phyloP scores from a whole-genome alignment of 2,888 invertebrate genomes.

The Pimpla rufipes region DNA sequence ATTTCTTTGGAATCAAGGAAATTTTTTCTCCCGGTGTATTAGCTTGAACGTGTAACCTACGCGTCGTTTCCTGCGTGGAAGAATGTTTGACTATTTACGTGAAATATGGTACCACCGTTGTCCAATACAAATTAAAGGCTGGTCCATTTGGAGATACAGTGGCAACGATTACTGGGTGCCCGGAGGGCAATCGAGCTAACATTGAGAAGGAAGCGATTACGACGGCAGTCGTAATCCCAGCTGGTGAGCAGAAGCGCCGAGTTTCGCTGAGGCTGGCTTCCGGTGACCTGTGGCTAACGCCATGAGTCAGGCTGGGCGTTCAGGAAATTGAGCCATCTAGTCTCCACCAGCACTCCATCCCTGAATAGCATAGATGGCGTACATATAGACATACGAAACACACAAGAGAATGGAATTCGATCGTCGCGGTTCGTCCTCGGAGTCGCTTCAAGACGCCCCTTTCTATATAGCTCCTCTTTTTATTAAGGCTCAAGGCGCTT shows the following conservation, averaged over 20 bases:
- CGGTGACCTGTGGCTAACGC: conserved; percentile 73
- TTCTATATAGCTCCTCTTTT: conserved; percentile 53
- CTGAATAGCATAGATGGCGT: conserved; percentile 41
- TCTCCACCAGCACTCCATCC: conserved; percentile 50
- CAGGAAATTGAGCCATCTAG: conserved; percentile 78
- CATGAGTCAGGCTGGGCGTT: conserved; percentile 70
- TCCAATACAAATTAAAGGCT: conserved; percentile 56
- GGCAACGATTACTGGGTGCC: conserved; percentile 46
- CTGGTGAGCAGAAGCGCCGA: conserved; percentile 48
- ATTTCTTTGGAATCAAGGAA: too few relatives aligned
- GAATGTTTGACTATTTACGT: background rate
- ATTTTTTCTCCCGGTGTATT: too few relatives aligned
- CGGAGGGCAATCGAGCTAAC: conserved; percentile 56
- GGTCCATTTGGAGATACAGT: conserved; percentile 19
- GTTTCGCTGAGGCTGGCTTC: conserved; percentile 71
- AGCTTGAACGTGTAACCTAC: too few relatives aligned
- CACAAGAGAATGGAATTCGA: conserved; percentile 38
- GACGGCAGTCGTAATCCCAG: conserved; percentile 61
- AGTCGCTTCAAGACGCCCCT: conserved; percentile 42
- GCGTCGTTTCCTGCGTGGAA: background rate
- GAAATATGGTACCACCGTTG: conserved; percentile 2
- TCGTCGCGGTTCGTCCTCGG: conserved; percentile 43
- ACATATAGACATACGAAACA: conserved; percentile 30
- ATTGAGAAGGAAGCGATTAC: conserved; percentile 73
- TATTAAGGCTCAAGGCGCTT: conserved; percentile 59